A percentile compares a stretch with the other conserved stretches of the same genome.
Evolutionary conservation across 1,140 invertebrate species (phyloP).

Genomic region (Tetragnatha versicolor): DNA sequence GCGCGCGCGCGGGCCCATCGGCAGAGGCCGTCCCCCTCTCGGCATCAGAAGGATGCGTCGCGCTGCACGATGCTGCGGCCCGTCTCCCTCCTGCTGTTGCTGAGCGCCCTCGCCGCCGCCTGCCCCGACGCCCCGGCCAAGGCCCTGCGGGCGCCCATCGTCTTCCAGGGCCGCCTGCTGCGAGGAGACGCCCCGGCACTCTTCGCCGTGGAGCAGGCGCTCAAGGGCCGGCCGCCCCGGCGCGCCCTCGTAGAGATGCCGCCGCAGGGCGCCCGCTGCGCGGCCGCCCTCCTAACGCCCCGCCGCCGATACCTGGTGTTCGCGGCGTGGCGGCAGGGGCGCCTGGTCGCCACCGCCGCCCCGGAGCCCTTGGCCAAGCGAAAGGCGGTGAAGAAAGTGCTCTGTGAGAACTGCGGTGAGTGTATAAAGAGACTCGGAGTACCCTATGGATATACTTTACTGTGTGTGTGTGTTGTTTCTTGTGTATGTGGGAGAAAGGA

Average conservation of each 20-base stretch:
- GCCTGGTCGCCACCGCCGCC: constrained; percentile 13
- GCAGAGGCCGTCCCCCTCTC: constrained; percentile 30
- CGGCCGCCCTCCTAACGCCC: neutral
- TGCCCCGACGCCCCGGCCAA: constrained; percentile 34
- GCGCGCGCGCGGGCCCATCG: neutral
- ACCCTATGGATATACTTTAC: too few relatives aligned
- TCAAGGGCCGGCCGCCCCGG: constrained; percentile 4
- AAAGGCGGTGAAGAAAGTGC: constrained; percentile 27
- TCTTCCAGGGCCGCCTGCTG: constrained; percentile 55
- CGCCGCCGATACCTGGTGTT: constrained; percentile 54
- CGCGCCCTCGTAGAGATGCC: too few relatives aligned
- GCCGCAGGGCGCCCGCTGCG: constrained; percentile 8
- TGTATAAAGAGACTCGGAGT: too few relatives aligned
- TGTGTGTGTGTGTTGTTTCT: too few relatives aligned
- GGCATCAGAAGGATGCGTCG: neutral
- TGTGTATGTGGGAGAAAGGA: too few relatives aligned
- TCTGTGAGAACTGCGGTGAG: constrained; percentile 49
- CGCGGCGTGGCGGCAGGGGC: constrained; percentile 32
- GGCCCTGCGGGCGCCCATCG: constrained; percentile 55
- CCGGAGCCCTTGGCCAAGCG: constrained; percentile 42
- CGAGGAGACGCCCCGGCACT: constrained; percentile 55
- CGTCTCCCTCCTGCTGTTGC: neutral
- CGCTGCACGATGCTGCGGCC: neutral
- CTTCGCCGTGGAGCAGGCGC: constrained; percentile 43
- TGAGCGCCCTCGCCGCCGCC: neutral